Conservation (phyloP, 2,888 invertebrate species). For the Trichacis sp. region DNA sequence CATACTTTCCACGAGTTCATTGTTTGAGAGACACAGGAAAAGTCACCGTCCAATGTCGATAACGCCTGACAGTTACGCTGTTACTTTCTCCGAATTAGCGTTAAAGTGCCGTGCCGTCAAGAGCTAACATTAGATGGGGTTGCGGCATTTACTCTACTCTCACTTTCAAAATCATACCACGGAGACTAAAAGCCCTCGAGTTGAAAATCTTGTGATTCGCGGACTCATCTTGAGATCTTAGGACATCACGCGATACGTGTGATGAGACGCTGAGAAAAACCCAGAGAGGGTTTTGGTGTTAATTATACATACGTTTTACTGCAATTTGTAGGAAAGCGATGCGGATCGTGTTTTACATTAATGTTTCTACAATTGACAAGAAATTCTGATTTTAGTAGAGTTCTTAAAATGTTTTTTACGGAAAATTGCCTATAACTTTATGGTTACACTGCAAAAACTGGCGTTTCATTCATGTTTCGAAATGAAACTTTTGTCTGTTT, state of each 20-base stretch:
- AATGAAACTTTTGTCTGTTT: too few relatives aligned
- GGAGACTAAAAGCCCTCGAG: constrained; percentile 34
- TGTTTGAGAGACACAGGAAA: constrained; percentile 6
- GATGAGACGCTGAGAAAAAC: constrained; percentile 6
- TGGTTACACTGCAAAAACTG: too few relatives aligned
- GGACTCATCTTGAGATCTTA: constrained; percentile 7
- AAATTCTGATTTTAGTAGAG: too few relatives aligned
- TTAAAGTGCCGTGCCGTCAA: constrained; percentile 37
- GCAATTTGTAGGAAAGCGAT: too few relatives aligned
- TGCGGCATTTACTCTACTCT: constrained; percentile 47
- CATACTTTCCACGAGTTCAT: constrained; percentile 8
- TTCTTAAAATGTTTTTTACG: too few relatives aligned
- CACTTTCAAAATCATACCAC: constrained; percentile 54
- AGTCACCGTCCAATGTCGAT: constrained; percentile 1
- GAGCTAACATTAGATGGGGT: constrained; percentile 51
- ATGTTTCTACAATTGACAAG: too few relatives aligned
- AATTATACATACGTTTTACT: too few relatives aligned
- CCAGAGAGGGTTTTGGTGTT: too few relatives aligned
- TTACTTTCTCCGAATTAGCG: constrained; percentile 57
- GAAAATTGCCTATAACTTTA: too few relatives aligned
- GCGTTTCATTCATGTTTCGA: too few relatives aligned
- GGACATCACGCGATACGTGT: constrained; percentile 25
- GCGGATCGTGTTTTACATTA: too few relatives aligned
- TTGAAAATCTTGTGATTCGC: constrained; percentile 33
- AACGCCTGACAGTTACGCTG: constrained; percentile 4